A percentile compares a stretch with the other conserved stretches of the same genome.
Conservation (phyloP, 2,797 vertebrate genomes). For the Sebastes kiyomatsui region DNA sequence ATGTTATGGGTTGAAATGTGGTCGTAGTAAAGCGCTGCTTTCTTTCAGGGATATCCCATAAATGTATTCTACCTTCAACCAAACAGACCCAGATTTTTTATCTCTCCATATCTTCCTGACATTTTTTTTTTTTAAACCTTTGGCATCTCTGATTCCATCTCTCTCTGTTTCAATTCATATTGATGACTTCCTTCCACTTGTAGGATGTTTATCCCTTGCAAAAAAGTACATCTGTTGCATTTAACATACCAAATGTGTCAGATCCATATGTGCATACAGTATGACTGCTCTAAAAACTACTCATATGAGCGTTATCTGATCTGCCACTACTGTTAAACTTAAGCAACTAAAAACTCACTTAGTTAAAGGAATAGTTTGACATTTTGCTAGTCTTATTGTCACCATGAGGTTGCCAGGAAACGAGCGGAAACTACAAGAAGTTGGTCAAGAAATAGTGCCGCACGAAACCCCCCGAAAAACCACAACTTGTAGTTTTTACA, state of each 20-base stretch:
- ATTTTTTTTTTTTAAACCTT: neutral
- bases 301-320: neutral
- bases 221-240: neutral
- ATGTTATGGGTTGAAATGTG: constrained; percentile 32
- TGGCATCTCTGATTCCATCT: neutral
- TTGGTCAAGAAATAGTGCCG: fast-evolving
- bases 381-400: neutral
- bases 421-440: too few relatives aligned
- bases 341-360: neutral
- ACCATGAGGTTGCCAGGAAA: too few relatives aligned
- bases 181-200: neutral
- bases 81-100: neutral
- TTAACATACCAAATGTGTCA: neutral
- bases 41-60: constrained; percentile 6
- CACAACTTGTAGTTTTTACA: too few relatives aligned
- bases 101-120: too few relatives aligned
- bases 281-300: neutral
- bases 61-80: neutral
- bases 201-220: neutral
- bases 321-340: neutral
- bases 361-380: neutral
- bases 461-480: fast-evolving
- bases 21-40: constrained; percentile 13
- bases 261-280: neutral
- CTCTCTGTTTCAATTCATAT: neutral